Conservation (phyloP, 2,113 vertebrate genomes). For the Lycaon pictus region DNA sequence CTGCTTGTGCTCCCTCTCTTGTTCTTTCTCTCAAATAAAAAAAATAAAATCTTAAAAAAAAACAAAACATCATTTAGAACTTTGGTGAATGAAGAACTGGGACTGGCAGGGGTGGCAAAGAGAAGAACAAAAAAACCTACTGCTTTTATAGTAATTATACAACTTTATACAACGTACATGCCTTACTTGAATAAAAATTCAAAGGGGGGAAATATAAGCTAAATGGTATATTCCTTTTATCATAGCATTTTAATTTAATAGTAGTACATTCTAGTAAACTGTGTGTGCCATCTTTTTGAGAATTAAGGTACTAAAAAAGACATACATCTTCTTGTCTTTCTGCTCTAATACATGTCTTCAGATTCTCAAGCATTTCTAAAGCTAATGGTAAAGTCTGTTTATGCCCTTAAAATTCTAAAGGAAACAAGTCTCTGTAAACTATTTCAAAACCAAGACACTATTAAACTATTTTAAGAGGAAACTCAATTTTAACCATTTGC, state of each 20-base stretch:
- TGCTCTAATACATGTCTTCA: background rate
- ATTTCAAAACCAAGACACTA: background rate
- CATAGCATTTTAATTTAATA: background rate
- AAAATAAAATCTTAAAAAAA: background rate
- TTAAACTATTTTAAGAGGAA: background rate
- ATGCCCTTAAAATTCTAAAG: conserved; percentile 26
- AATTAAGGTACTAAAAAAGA: conserved; percentile 1
- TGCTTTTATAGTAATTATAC: background rate
- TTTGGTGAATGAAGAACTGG: background rate
- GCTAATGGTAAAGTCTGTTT: background rate
- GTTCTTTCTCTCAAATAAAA: background rate
- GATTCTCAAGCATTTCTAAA: background rate
- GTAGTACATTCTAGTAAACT: background rate
- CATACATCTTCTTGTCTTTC: background rate
- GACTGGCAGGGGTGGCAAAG: background rate
- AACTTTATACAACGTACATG: background rate
- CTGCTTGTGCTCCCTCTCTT: background rate
- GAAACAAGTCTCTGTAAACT: conserved; percentile 21
- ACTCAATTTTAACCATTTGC: background rate
- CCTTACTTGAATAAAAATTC: conserved; percentile 4
- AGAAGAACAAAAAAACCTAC: background rate
- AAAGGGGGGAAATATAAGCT: background rate
- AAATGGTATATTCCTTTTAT: background rate
- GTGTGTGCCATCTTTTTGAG: background rate
- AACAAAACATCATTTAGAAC: background rate